Conservation (phyloP, 2,888 invertebrate genomes). For the Vandiemenella viatica region DNA sequence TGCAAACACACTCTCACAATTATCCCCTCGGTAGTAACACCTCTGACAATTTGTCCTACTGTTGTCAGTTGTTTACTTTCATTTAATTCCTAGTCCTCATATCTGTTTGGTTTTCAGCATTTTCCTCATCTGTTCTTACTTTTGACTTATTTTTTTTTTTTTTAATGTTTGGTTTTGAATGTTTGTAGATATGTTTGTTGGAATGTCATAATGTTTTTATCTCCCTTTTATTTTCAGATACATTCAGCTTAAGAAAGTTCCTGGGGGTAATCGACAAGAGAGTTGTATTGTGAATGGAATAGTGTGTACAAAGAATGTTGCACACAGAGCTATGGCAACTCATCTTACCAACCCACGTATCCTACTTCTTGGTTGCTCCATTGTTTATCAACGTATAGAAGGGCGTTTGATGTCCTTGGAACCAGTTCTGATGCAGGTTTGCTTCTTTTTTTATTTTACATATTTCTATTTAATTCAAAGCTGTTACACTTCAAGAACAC, state of each 20-base stretch:
- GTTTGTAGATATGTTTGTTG: neutral
- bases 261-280: conserved; percentile 59
- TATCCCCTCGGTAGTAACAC: too few species aligned
- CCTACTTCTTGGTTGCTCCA: conserved; percentile 70
- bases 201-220: neutral
- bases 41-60: too few species aligned
- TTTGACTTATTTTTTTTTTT: too few species aligned
- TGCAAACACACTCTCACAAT: too few species aligned
- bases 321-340: conserved; percentile 75
- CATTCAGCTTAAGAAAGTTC: conserved; percentile 86
- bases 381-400: conserved; percentile 89
- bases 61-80: too few species aligned
- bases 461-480: too few species aligned
- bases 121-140: too few species aligned
- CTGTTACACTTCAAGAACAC: too few species aligned
- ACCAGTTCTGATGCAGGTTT: conserved; percentile 79
- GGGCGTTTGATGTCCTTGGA: conserved; percentile 87
- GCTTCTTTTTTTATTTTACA: neutral
- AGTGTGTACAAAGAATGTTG: conserved; percentile 86
- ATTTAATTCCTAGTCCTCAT: too few species aligned
- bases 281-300: conserved; percentile 74
- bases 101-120: too few species aligned
- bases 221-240: conserved; percentile 28
- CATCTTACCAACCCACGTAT: conserved; percentile 70
- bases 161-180: too few species aligned